Conservation (phyloP, 2,113 vertebrate genomes). For the Picathartes gymnocephalus region DNA sequence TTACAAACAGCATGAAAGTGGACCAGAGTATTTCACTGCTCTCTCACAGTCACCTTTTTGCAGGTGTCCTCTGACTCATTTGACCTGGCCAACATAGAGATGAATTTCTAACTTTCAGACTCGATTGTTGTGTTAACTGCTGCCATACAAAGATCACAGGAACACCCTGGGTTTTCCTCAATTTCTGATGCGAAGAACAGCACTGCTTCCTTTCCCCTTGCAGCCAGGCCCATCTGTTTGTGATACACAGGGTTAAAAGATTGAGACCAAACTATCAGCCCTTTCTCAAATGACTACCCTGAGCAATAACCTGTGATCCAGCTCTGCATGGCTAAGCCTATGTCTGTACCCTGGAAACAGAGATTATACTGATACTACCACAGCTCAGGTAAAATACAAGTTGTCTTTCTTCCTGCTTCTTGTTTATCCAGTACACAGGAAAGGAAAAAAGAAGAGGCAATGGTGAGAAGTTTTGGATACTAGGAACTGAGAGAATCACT, state of each 20-base stretch:
- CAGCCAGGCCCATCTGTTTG: background rate
- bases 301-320: background rate
- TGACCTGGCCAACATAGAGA: accelerated
- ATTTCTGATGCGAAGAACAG: background rate
- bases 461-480: background rate
- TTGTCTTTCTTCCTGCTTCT: background rate
- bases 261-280: background rate
- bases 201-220: background rate
- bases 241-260: background rate
- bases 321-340: background rate
- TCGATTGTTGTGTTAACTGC: accelerated
- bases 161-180: background rate
- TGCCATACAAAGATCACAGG: background rate
- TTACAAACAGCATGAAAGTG: background rate
- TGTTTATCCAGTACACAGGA: background rate
- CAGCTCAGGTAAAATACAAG: background rate
- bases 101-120: background rate
- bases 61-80: background rate
- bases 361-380: background rate
- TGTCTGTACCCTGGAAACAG: background rate
- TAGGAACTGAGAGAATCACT: background rate
- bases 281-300: background rate
- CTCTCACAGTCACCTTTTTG: background rate
- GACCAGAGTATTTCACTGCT: background rate
- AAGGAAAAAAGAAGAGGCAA: background rate